Evolutionary conservation across 2,113 vertebrate species (phyloP), one percentile per base, ranked within the genome.

Genomic region (Gnathonemus longibarbis): DNA sequence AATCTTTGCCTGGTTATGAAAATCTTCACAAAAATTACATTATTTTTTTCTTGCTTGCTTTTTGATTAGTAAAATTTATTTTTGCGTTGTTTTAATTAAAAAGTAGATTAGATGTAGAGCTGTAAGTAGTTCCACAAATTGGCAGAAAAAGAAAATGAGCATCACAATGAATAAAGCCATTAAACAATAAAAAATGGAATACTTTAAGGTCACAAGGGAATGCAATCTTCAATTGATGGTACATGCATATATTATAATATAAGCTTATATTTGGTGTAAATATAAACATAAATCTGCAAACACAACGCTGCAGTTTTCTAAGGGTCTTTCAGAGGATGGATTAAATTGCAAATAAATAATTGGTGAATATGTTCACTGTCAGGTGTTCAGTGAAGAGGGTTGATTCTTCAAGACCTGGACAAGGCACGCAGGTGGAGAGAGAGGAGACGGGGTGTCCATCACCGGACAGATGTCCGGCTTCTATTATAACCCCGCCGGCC

Each of bases 391-490:
- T 58, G 52, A 27, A 39, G 80, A 58, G 80, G 50, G 10, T 10
- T 15, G n/a, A 17, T 35, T 35, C 49, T 85, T 31, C 89, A 42
- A 27, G 35, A 66, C 77, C 49, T 74, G 84, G 85, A 62, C 5
- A 10, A n/a, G 85, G 31, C 21, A 31, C 42, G 2, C 58, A 74
- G 46, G 62, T 27, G 24, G 62, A 58, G 42, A 49, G 74, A 84
- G 74, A 58, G 56, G 89, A 27, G 31, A 45, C 11, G n/a, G 56
- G 27, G 66, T 8, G 21, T 77, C 49, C 35, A 39, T 87, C 50
- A 84, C 15, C 3, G 31, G 90, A 87, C 85, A 70, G 50, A 93
- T 93, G 92, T 93, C 92, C 7, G 83, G 66, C 6, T 91, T 90
- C 46, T 88, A 88, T 10, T 91, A 91, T 84, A 89, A 89, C 74